Evolutionary conservation across 2,888 invertebrate species (phyloP).

Genomic region (Cyclophora punctaria): DNA sequence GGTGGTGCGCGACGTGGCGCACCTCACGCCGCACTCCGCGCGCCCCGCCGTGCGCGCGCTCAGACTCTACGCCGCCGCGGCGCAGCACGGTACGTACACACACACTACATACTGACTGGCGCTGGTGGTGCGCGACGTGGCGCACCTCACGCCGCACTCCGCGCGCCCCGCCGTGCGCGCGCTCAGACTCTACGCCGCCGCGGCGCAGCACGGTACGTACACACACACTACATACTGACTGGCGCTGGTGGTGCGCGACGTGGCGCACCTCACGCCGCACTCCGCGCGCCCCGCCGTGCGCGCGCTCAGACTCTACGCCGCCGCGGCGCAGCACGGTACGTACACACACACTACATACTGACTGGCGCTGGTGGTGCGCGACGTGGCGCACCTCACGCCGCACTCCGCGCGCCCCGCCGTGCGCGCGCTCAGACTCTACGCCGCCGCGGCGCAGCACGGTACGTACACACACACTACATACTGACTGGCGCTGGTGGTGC

Average conservation of each 20-base stretch:
- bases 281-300: constrained; percentile 95
- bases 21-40: constrained; percentile 98
- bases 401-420: constrained; percentile 96
- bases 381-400: constrained; percentile 97
- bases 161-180: constrained; percentile 94
- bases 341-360: constrained; percentile 3
- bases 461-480: constrained; percentile 20
- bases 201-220: constrained; percentile 81
- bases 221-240: constrained; percentile 42
- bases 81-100: constrained; percentile 76
- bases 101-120: constrained; percentile 67
- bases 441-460: constrained; percentile 89
- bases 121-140: constrained; percentile 95
- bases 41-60: constrained; percentile 93
- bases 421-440: constrained; percentile 91
- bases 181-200: constrained; percentile 93
- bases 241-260: constrained; percentile 95
- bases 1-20: constrained; percentile 95
- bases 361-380: constrained; percentile 93
- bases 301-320: constrained; percentile 92
- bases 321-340: constrained; percentile 85
- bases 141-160: constrained; percentile 98
- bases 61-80: constrained; percentile 93
- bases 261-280: constrained; percentile 97
- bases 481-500: constrained; percentile 88